phyloP scores from a whole-genome alignment of 2,888 invertebrate genomes.

The Drosophila testacea region DNA sequence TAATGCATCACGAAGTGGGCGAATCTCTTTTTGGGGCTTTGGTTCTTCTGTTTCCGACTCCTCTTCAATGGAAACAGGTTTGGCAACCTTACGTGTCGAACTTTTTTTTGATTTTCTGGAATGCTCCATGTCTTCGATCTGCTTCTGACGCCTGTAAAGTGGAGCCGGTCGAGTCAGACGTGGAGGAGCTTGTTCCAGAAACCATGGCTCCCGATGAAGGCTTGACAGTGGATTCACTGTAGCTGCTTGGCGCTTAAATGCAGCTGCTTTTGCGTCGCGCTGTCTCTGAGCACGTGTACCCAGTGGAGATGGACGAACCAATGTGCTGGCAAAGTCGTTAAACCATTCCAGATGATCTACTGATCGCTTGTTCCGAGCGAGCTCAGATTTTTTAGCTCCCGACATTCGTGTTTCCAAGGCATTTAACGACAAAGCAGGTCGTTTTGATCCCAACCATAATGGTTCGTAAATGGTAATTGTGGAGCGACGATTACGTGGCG shows the following conservation, averaged over 20 bases:
- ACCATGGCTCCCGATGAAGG: slow-evolving; percentile 57
- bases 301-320: slow-evolving; percentile 82
- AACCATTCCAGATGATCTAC: slow-evolving; percentile 82
- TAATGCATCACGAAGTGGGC: slow-evolving; percentile 64
- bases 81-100: slow-evolving; percentile 8
- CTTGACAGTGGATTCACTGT: slow-evolving; percentile 1
- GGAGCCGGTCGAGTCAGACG: slow-evolving; percentile 65
- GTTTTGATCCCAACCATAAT: slow-evolving; percentile 14
- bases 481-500: slow-evolving; percentile 74
- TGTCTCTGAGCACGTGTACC: slow-evolving; percentile 45
- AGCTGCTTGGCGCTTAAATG: slow-evolving; percentile 38
- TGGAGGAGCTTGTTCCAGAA: slow-evolving; percentile 55
- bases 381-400: slow-evolving; percentile 27
- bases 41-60: slow-evolving; percentile 7
- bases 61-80: slow-evolving; percentile 32
- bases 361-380: slow-evolving; percentile 71
- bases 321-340: slow-evolving; percentile 73
- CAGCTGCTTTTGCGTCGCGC: slow-evolving; percentile 26
- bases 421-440: slow-evolving; percentile 33
- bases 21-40: slow-evolving; percentile 51
- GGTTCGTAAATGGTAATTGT: slow-evolving; percentile 83
- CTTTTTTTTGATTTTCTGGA: slow-evolving; percentile 36
- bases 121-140: slow-evolving; percentile 9
- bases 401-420: slow-evolving; percentile 36
- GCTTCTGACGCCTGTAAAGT: slow-evolving; percentile 31